Percentiles rank a stretch among this genome's conserved stretches.
These are phyloP conservation scores for Pristionchus pacificus DNA, from an alignment of 1,140 invertebrate species.

Conservation along the genomic window DNA sequence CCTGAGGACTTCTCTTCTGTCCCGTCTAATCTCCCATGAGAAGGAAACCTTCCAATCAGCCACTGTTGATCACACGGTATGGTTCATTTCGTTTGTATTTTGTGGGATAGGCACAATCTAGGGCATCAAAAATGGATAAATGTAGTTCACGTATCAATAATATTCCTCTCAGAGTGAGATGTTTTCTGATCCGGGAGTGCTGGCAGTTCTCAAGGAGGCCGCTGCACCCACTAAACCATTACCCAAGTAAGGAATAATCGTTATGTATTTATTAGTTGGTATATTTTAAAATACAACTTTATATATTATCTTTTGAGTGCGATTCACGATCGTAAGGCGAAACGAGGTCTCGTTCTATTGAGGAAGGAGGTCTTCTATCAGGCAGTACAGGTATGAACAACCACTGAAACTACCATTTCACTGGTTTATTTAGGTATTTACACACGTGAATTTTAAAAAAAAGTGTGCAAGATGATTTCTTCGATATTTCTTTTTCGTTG, in stretches of 20 bases:
- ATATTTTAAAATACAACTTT: slow-evolving; percentile 1
- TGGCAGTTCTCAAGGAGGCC: not conserved
- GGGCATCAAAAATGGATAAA: not conserved
- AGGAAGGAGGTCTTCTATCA: slow-evolving; percentile 38
- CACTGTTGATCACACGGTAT: slow-evolving; percentile 23
- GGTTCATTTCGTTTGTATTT: not conserved
- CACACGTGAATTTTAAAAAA: too few relatives aligned
- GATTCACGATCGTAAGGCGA: slow-evolving; percentile 7
- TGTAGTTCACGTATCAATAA: not conserved
- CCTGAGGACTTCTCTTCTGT: slow-evolving; percentile 22
- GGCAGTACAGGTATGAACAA: slow-evolving; percentile 26
- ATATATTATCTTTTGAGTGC: slow-evolving; percentile 1
- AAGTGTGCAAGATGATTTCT: not conserved
- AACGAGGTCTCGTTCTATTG: slow-evolving; percentile 19
- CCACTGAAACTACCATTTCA: not conserved
- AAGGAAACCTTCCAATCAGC: slow-evolving; percentile 31
- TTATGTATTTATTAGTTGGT: not conserved
- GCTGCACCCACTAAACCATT: not conserved
- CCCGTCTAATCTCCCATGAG: slow-evolving; percentile 26
- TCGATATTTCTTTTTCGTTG: too few relatives aligned
- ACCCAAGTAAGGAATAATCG: not conserved
- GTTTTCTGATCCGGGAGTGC: not conserved
- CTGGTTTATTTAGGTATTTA: too few relatives aligned
- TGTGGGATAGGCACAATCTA: not conserved
- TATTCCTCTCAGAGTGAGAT: not conserved